Conservation (phyloP, 2,888 invertebrate genomes). For the Norana najaformis region DNA sequence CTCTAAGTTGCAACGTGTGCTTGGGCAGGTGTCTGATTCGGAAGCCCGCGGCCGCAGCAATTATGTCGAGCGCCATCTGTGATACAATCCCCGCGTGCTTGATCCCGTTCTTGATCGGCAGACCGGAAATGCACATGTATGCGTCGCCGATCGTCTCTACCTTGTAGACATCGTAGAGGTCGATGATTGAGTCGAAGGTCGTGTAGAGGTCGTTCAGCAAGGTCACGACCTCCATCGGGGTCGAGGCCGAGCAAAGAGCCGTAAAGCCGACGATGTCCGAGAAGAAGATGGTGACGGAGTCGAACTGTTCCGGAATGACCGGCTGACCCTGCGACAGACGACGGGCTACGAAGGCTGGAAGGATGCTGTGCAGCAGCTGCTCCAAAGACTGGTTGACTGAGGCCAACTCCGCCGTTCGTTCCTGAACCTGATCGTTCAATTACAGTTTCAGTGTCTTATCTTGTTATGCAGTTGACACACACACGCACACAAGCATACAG, state of each 20-base stretch:
- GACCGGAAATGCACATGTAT: conserved; percentile 1
- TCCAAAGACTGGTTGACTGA: conserved; percentile 49
- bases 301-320: conserved; percentile 46
- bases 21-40: conserved; percentile 38
- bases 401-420: conserved; percentile 49
- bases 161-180: conserved; percentile 13
- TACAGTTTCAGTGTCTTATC: neutral
- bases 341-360: conserved; percentile 50
- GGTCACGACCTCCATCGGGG: conserved; percentile 42
- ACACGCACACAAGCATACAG: too few relatives aligned
- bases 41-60: conserved; percentile 33
- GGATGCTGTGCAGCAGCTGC: conserved; percentile 48
- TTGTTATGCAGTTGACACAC: too few relatives aligned
- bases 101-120: conserved; percentile 37
- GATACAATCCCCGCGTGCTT: conserved; percentile 37
- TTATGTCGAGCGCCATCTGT: conserved; percentile 42
- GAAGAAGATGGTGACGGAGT: conserved; percentile 47
- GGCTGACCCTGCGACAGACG: conserved; percentile 45
- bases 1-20: conserved; percentile 35
- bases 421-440: conserved; percentile 37
- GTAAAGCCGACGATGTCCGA: conserved; percentile 47
- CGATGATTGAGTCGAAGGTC: conserved; percentile 7
- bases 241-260: conserved; percentile 37
- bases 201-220: conserved; percentile 38
- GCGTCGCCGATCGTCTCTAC: neutral